Conservation (phyloP, 92 coral and sea anemone species). For the Isaurus tuberculatus region DNA sequence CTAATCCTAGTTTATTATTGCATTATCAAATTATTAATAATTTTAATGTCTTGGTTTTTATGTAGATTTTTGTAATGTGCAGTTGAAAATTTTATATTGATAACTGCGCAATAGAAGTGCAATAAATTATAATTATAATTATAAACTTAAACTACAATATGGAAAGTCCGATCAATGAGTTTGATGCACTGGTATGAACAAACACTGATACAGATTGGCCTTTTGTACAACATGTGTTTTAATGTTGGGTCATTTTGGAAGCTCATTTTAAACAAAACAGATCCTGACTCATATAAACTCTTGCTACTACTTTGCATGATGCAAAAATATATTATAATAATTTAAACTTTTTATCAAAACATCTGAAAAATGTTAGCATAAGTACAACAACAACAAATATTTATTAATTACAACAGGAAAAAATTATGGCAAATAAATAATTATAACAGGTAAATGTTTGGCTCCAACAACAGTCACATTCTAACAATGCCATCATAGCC, state of each 20-base stretch:
- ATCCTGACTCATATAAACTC: conserved; percentile 21
- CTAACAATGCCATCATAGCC: conserved; percentile 26
- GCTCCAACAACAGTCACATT: conserved; percentile 4
- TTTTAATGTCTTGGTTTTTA: no score
- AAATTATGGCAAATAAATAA: conserved; percentile 12
- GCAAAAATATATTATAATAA: conserved; percentile 7
- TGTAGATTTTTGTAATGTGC: no score
- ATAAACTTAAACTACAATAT: background rate
- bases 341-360: conserved; percentile 10
- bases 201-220: conserved; percentile 1
- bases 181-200: conserved; percentile 1
- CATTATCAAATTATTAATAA: no score
- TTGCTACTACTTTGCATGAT: conserved; percentile 26
- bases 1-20: no score
- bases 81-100: no score
- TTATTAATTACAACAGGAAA: conserved; percentile 25
- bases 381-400: conserved; percentile 26
- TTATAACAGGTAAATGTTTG: conserved; percentile 1
- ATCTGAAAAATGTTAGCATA: conserved; percentile 14
- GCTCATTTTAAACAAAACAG: conserved; percentile 1
- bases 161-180: conserved; percentile 8
- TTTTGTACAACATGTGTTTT: conserved; percentile 12
- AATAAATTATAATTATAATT: no score
- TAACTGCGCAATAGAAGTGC: no score
- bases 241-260: conserved; percentile 4